These are phyloP conservation scores for Polyommatus icarus DNA, from an alignment of 2,888 invertebrate genomes.

Conservation along the genomic window DNA sequence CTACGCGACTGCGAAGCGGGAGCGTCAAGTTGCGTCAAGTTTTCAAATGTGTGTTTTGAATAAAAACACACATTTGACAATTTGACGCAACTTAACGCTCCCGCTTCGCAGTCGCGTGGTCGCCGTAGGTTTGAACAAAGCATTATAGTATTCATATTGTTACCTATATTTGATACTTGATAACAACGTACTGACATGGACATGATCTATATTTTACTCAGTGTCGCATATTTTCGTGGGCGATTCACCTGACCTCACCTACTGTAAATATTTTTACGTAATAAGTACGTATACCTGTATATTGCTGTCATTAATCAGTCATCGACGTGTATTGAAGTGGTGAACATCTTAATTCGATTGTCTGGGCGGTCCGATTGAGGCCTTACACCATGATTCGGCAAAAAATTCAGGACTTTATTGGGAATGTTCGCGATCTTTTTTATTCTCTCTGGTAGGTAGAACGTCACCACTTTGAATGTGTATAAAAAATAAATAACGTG, in stretches of 20 bases:
- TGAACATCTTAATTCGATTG: not conserved
- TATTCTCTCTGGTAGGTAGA: not conserved
- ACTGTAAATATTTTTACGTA: not conserved
- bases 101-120: no score
- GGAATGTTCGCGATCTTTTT: not conserved
- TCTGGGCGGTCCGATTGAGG: not conserved
- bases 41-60: no score
- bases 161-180: no score
- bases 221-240: constrained; percentile 17
- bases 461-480: no score
- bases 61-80: no score
- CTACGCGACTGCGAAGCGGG: no score
- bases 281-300: not conserved
- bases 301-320: constrained; percentile 4
- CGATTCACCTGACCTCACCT: constrained; percentile 4
- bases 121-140: no score
- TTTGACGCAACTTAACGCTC: no score
- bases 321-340: not conserved
- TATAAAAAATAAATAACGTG: no score
- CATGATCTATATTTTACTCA: constrained; percentile 8
- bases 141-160: not conserved
- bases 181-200: not conserved
- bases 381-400: not conserved
- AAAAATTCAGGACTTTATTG: not conserved
- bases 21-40: no score